Conservation (phyloP, 1,140 invertebrate species). For the Callitettix versicolor region DNA sequence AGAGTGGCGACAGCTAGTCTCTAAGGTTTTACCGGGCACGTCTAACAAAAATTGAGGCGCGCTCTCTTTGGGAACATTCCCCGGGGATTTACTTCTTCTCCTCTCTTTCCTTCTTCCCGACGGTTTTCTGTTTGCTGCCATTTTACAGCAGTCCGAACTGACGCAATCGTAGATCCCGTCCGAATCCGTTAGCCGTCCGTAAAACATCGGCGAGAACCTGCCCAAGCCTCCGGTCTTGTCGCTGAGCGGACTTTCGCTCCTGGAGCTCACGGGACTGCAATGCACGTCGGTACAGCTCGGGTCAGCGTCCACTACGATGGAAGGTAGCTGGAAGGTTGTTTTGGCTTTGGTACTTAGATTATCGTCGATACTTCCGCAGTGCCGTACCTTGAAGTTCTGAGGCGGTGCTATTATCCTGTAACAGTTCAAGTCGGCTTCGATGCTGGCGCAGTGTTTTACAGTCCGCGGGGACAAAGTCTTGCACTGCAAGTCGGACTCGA, state of each 20-base stretch:
- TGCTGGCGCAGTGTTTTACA: constrained; percentile 21
- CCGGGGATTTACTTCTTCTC: constrained; percentile 16
- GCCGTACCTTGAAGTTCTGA: constrained; percentile 28
- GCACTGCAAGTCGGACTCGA: constrained; percentile 17
- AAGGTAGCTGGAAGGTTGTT: constrained; percentile 44
- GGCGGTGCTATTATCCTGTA: constrained; percentile 28
- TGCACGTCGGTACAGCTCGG: constrained; percentile 34
- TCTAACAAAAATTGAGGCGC: constrained; percentile 23
- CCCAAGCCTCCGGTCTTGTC: constrained; percentile 48
- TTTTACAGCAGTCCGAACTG: constrained; percentile 48
- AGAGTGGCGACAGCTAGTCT: constrained; percentile 4
- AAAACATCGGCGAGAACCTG: constrained; percentile 56
- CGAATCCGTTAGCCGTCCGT: constrained; percentile 56
- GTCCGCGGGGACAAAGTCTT: constrained; percentile 5
- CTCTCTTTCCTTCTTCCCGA: constrained; percentile 21
- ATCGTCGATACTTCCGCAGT: constrained; percentile 34
- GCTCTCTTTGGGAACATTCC: neutral
- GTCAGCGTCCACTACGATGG: constrained; percentile 47
- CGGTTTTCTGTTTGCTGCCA: constrained; percentile 21
- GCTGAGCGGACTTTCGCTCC: constrained; percentile 64
- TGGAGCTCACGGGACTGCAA: constrained; percentile 55
- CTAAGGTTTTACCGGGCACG: constrained; percentile 23
- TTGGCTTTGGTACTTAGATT: constrained; percentile 32
- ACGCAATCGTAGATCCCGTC: constrained; percentile 66
- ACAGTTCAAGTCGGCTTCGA: constrained; percentile 14